Evolutionary conservation across 2,113 vertebrate species (phyloP).

Genomic region (Otocyon megalotis): DNA sequence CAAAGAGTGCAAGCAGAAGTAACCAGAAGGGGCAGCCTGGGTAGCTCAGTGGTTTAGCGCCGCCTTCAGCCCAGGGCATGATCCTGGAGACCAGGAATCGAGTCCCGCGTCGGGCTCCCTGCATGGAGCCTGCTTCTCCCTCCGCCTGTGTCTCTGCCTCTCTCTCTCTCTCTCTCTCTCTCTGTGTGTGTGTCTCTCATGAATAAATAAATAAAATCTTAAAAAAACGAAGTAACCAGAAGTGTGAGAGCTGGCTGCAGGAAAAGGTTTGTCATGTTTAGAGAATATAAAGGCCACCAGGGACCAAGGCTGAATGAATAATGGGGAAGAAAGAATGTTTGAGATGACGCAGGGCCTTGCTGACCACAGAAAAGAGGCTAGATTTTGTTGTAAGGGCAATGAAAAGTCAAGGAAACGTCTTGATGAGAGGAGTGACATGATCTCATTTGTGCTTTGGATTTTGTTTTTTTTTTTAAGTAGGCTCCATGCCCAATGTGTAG

Average conservation of each 20-base stretch:
- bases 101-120: too few relatives aligned
- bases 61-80: too few relatives aligned
- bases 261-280: not conserved
- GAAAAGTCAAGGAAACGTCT: conserved; percentile 31
- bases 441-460: not conserved
- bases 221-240: not conserved
- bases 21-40: not conserved
- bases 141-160: too few relatives aligned
- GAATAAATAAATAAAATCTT: too few relatives aligned
- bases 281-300: not conserved
- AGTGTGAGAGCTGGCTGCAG: not conserved
- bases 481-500: not conserved
- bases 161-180: too few relatives aligned
- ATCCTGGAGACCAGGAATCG: too few relatives aligned
- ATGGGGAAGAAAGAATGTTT: not conserved
- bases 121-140: too few relatives aligned
- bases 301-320: not conserved
- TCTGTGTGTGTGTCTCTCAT: too few relatives aligned
- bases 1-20: not conserved
- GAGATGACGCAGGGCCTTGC: not conserved
- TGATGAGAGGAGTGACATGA: not conserved
- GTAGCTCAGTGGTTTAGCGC: too few relatives aligned
- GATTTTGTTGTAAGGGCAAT: not conserved
- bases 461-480: not conserved
- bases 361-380: not conserved